Conservation (phyloP, 2,888 invertebrate species). For the Euspilapteryx auroguttella region DNA sequence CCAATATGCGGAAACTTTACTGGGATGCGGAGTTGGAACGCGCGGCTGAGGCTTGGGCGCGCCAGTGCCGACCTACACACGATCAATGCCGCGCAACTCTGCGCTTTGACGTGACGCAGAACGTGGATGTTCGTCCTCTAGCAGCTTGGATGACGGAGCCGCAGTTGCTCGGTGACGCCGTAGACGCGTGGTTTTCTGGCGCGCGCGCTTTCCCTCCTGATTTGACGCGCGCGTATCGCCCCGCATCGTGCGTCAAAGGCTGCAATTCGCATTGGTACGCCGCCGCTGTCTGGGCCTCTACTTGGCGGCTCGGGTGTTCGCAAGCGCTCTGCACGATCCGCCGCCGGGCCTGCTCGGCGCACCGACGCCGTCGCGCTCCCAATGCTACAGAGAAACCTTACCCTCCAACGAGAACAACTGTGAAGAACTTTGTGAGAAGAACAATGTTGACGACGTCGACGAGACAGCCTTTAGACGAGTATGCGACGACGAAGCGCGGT, state of each 20-base stretch:
- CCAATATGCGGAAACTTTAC: slow-evolving; percentile 54
- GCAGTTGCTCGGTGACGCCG: slow-evolving; percentile 40
- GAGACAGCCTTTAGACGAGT: too few relatives aligned
- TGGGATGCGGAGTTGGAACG: slow-evolving; percentile 52
- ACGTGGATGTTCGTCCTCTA: slow-evolving; percentile 44
- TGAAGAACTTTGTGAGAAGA: slow-evolving; percentile 17
- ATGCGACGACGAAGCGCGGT: slow-evolving; percentile 20
- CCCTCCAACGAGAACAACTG: neutral
- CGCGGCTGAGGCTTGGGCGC: slow-evolving; percentile 48
- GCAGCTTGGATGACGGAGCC: slow-evolving; percentile 38
- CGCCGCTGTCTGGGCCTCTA: slow-evolving; percentile 45
- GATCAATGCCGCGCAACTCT: slow-evolving; percentile 48
- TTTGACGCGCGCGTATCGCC: slow-evolving; percentile 34
- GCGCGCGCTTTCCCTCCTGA: slow-evolving; percentile 34
- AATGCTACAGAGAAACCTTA: slow-evolving; percentile 3
- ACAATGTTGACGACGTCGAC: slow-evolving; percentile 13
- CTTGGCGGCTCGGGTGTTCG: slow-evolving; percentile 46
- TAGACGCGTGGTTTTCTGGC: slow-evolving; percentile 47
- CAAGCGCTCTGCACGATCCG: slow-evolving; percentile 39
- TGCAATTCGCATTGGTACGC: slow-evolving; percentile 49
- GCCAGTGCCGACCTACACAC: slow-evolving; percentile 50
- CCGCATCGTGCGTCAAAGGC: slow-evolving; percentile 37
- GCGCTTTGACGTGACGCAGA: slow-evolving; percentile 42
- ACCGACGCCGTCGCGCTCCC: slow-evolving; percentile 21
- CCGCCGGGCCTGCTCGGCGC: slow-evolving; percentile 28